phyloP scores from a whole-genome alignment of 2,888 invertebrate genomes.

The Phengaris arion region DNA sequence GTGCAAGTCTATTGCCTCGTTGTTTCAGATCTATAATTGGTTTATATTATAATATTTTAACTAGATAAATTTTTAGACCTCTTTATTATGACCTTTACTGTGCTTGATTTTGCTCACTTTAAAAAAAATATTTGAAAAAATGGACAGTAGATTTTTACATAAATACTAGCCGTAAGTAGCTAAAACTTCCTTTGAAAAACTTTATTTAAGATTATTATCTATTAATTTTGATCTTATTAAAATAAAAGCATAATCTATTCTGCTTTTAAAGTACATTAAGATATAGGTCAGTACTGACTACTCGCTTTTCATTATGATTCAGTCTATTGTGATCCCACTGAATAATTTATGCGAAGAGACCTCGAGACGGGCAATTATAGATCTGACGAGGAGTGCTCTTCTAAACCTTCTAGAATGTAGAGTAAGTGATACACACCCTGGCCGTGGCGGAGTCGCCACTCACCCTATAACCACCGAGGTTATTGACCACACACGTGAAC shows the following conservation, averaged over 20 bases:
- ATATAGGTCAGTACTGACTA: constrained; percentile 22
- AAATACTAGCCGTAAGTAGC: no score
- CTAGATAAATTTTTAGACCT: no score
- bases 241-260: neutral
- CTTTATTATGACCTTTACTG: no score
- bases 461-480: constrained; percentile 93
- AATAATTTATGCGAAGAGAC: constrained; percentile 28
- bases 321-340: constrained; percentile 31
- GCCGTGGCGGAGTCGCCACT: constrained; percentile 91
- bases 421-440: constrained; percentile 88
- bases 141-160: no score
- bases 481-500: constrained; percentile 91
- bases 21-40: constrained; percentile 61
- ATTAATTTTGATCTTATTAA: no score
- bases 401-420: constrained; percentile 68
- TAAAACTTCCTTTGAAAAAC: no score
- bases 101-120: no score
- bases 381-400: constrained; percentile 73
- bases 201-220: no score
- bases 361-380: constrained; percentile 55
- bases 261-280: neutral
- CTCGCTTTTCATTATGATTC: constrained; percentile 35
- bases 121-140: no score
- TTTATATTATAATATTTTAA: neutral
- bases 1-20: constrained; percentile 67